Conservation (phyloP, 2,113 vertebrate genomes). For the Phalacrocorax brasilianus region DNA sequence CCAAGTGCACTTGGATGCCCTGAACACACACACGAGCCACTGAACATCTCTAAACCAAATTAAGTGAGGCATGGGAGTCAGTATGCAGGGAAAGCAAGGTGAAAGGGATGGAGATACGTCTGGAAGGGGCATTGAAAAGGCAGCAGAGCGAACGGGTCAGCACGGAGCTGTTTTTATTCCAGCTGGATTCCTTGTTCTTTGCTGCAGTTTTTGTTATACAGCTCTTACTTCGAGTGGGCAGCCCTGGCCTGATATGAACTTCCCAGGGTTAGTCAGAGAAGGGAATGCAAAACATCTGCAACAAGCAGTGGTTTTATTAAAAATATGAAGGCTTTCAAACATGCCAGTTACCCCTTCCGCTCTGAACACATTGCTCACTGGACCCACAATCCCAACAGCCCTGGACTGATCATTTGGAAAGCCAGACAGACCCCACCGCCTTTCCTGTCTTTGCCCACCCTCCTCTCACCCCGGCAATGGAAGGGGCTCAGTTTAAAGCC, state of each 20-base stretch:
- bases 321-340: neutral
- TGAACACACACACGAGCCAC: neutral
- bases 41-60: neutral
- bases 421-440: neutral
- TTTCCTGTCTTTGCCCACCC: neutral
- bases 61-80: neutral
- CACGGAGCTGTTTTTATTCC: rapidly evolving
- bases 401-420: rapidly evolving
- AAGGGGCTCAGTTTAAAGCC: neutral
- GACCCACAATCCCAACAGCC: neutral
- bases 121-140: neutral
- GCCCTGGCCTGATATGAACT: neutral
- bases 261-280: neutral
- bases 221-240: neutral
- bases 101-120: neutral
- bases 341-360: neutral
- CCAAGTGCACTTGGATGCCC: neutral
- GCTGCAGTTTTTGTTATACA: neutral
- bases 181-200: rapidly evolving
- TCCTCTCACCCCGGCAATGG: neutral
- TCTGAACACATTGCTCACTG: neutral
- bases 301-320: slow-evolving; percentile 48
- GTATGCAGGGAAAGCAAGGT: neutral
- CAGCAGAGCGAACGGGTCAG: rapidly evolving
- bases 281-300: neutral